Conservation (phyloP, 2,113 vertebrate species). For the Protobothrops flavoviridis region DNA sequence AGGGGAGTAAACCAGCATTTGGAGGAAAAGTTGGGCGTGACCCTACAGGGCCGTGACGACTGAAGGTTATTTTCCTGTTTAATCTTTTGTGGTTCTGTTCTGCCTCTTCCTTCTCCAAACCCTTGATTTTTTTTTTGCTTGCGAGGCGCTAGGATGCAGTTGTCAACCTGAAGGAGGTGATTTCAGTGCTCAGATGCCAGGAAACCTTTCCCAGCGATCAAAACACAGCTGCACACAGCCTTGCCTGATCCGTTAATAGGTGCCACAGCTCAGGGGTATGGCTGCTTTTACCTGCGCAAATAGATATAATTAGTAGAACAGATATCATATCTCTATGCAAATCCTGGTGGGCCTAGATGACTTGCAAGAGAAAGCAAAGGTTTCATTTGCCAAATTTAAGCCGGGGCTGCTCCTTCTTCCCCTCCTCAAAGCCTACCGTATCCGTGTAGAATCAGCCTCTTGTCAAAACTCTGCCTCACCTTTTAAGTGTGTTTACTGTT, state of each 20-base stretch:
- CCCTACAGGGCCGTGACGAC: constrained; percentile 43
- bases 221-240: constrained; percentile 78
- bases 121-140: constrained; percentile 76
- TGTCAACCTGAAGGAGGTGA: constrained; percentile 74
- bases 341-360: constrained; percentile 65
- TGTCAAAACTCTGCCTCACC: background rate
- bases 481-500: background rate
- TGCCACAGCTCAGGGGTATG: constrained; percentile 59
- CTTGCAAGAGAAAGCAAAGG: constrained; percentile 42
- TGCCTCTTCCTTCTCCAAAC: constrained; percentile 61
- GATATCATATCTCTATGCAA: constrained; percentile 72
- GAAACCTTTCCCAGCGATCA: constrained; percentile 73
- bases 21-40: background rate
- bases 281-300: constrained; percentile 77
- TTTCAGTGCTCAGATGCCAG: constrained; percentile 72
- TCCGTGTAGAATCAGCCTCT: background rate
- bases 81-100: constrained; percentile 65
- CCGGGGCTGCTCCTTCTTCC: background rate
- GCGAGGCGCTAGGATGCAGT: constrained; percentile 56
- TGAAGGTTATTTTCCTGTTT: constrained; percentile 63
- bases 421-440: background rate
- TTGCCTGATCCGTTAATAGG: constrained; percentile 64
- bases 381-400: constrained; percentile 53
- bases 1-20: background rate
- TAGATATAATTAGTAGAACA: constrained; percentile 78